Evolutionary conservation across 1,140 invertebrate genomes (phyloP).

Genomic region (Leptonema lineaticorne): DNA sequence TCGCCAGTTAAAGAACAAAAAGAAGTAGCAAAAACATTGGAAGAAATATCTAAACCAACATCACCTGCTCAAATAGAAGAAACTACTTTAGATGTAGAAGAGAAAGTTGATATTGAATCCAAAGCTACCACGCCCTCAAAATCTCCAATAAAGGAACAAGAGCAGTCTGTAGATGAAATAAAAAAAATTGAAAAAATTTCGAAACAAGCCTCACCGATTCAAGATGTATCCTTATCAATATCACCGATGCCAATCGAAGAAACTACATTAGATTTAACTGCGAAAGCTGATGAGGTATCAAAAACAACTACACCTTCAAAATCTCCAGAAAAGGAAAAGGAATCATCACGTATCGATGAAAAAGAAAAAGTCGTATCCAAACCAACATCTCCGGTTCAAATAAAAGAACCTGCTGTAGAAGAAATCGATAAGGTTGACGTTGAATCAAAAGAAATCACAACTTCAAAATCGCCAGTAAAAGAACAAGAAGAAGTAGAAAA

Average conservation of each 20-base stretch:
- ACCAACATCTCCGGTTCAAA: not conserved
- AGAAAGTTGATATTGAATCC: not conserved
- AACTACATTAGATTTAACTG: not conserved
- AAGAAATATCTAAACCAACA: not conserved
- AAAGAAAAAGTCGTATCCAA: no score
- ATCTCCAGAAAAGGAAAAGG: not conserved
- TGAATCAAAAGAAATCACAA: not conserved
- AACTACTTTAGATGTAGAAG: not conserved
- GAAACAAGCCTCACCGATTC: not conserved
- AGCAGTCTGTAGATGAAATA: no score
- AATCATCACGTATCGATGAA: no score
- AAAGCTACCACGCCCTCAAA: no score
- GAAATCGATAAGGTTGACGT: not conserved
- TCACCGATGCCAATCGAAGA: not conserved
- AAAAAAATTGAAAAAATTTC: not conserved
- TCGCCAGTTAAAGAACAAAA: no score
- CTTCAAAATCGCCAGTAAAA: not conserved
- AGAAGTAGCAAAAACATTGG: no score
- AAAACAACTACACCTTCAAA: not conserved
- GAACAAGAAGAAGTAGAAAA: not conserved
- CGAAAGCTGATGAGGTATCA: not conserved
- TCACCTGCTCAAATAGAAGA: not conserved
- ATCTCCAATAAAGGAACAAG: no score
- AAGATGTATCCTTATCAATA: no score
- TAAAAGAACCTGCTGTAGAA: not conserved